Evolutionary conservation across 64 coral and sea anemone species (phyloP), one percentile per base, ranked within the genome.

Genomic region (Cladopsammia gracilis): DNA sequence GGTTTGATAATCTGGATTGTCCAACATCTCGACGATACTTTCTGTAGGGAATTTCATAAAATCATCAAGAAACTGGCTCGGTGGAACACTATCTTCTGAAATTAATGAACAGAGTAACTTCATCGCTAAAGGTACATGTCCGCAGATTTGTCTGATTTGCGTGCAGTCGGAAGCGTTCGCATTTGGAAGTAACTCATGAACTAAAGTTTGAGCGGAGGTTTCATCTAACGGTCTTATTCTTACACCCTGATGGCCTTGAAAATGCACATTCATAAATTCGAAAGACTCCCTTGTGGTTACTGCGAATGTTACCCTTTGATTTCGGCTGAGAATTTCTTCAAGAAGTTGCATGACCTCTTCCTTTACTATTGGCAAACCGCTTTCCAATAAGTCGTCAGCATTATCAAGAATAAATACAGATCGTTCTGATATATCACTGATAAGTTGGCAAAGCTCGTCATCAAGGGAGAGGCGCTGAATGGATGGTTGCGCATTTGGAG

Each of bases 321-420:
- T 48, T 69, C 84, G 65, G 54, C 66, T 87, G 71, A 14, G 8
- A 26, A 75, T 48, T 19, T 25, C 12, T 15, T 75, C 25, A 75
- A 24, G 15, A 12, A 14, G 22, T 48, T 44, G 71, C 5, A 14
- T 7, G 23, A 14, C 26, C 15, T 11, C 25, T 75, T 75, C 71
- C 71, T 14, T 44, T 75, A 15, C 24, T 0, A 2, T 15, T 44
- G 18, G 15, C 5, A 25, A 22, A 75, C 19, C 26, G 12, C 34
- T 64, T n/a, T 34, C 34, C 44, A 86, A 68, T 23, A 86, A 69
- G 48, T 86, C 83, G 12, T 86, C 81, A 66, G 68, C 61, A 56
- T 85, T 66, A 62, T 82, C 79, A 5, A 82, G 15, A 43, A 82
- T 82, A 13, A 86, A 70, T 9, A 70, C 42, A 14, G 34, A 25